Evolutionary conservation across 2,113 vertebrate species (phyloP).

Genomic region (Aptenodytes patagonicus): DNA sequence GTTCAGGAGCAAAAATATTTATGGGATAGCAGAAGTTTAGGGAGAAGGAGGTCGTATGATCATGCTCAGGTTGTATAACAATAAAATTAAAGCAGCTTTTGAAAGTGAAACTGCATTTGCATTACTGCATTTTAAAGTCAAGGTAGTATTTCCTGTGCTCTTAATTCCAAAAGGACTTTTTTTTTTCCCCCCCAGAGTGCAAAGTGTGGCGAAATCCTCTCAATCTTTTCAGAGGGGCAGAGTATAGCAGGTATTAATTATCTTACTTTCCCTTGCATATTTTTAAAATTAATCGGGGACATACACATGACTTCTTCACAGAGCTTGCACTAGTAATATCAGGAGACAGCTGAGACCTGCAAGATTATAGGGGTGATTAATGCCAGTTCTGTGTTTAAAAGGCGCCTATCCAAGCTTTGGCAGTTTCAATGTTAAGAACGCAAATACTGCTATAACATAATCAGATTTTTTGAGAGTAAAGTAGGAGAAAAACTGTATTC

Average conservation of each 20-base stretch:
- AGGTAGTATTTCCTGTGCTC: neutral
- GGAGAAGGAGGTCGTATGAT: neutral
- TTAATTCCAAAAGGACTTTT: neutral
- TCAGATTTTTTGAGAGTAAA: neutral
- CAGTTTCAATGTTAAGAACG: neutral
- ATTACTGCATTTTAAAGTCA: neutral
- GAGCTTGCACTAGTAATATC: neutral
- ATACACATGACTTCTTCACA: neutral
- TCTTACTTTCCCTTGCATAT: neutral
- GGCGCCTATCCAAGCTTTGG: neutral
- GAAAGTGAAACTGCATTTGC: neutral
- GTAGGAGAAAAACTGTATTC: neutral
- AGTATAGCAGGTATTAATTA: slow-evolving; percentile 90
- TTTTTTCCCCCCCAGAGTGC: slow-evolving; percentile 80
- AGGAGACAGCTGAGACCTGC: neutral
- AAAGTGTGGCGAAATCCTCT: slow-evolving; percentile 98
- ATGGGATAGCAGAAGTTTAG: neutral
- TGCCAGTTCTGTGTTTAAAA: neutral
- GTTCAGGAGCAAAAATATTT: neutral
- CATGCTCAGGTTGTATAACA: neutral
- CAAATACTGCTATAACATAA: neutral
- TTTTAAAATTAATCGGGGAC: neutral
- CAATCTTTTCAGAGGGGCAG: slow-evolving; percentile 97
- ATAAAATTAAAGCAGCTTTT: neutral
- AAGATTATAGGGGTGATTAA: neutral